Conservation (phyloP, 1,140 invertebrate genomes). For the Trialeurodes vaporariorum region DNA sequence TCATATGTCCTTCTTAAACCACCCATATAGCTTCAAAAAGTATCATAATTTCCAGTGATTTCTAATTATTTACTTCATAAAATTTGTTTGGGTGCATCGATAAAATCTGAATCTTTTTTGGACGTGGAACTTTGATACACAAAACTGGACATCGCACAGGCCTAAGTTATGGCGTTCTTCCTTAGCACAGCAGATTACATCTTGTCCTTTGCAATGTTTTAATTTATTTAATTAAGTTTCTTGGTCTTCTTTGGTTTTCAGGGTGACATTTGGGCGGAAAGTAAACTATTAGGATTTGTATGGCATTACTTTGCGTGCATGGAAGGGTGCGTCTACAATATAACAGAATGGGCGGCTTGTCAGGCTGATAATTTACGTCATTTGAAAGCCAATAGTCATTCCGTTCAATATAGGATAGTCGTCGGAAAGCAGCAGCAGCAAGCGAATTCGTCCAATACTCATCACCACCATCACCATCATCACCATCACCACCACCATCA, state of each 20-base stretch:
- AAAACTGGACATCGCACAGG: too few species aligned
- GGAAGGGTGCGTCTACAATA: slow-evolving; percentile 87
- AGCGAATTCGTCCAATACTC: slow-evolving; percentile 33
- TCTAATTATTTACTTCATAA: too few species aligned
- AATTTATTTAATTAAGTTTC: neutral
- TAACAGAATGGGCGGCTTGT: slow-evolving; percentile 90
- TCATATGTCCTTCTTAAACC: too few species aligned
- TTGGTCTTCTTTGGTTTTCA: slow-evolving; percentile 39
- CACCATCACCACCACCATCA: slow-evolving; percentile 11
- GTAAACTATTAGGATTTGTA: slow-evolving; percentile 67
- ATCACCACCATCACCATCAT: slow-evolving; percentile 15
- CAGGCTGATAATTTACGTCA: slow-evolving; percentile 72
- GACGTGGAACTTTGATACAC: too few species aligned
- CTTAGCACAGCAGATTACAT: too few species aligned
- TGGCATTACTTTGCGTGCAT: slow-evolving; percentile 95
- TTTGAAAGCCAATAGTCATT: slow-evolving; percentile 73
- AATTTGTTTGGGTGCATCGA: too few species aligned
- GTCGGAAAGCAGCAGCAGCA: slow-evolving; percentile 46
- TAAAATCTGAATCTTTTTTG: too few species aligned
- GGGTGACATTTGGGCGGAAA: slow-evolving; percentile 95
- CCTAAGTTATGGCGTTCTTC: too few species aligned
- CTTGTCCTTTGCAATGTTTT: too few species aligned
- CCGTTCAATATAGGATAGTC: slow-evolving; percentile 84
- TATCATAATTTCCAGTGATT: too few species aligned
- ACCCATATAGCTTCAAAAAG: too few species aligned